Evolutionary conservation across 2,113 vertebrate genomes (phyloP), one percentile per base, ranked within the genome.

Genomic region (Chamaetylas fuelleborni): DNA sequence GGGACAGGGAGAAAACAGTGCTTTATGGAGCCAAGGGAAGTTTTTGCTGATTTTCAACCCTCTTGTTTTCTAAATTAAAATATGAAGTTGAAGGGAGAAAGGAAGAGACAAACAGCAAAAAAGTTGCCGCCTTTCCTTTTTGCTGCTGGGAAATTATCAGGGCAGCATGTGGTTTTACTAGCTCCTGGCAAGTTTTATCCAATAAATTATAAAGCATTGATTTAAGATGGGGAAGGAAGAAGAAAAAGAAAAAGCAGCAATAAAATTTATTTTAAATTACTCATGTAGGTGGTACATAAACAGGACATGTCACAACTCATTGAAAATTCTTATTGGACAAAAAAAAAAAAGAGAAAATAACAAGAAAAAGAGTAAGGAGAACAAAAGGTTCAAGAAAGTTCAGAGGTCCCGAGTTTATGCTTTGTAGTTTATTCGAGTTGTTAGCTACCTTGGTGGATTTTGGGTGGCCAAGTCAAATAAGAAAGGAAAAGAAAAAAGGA

Each of bases 231-330:
- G 26, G 48, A 70, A 90, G 42, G 56, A 91, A 81, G 56, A 86
- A 83, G 51, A 57, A 82, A 60, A 84, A 56, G 36, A 76, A 85
- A 92, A 94, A 10, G n/a, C 69, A 91, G 70, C 48, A 81, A 87
- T 85, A 85, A 95, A 96, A 96, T 12, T 74, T 65, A 84, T 94
- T 85, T 89, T 74, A 89, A 90, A 47, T 51, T 81, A 91, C 53
- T 74, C 28, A 15, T 43, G 70, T 71, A 95, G 84, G 84, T 67
- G 57, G 61, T 60, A 31, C 0, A 8, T 60, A 94, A 76, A 90
- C 70, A 91, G 66, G 78, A 79, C 48, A 90, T 0, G 0, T 79
- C 61, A 79, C 3, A 1, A 67, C 40, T 67, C 81, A 47, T 0
- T 67, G 43, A 85, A 71, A 91, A 85, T 14, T 81, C 53, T 60